These are phyloP conservation scores for Cephus cinctus DNA, from an alignment of 1,140 invertebrate species.

Conservation along the genomic window DNA sequence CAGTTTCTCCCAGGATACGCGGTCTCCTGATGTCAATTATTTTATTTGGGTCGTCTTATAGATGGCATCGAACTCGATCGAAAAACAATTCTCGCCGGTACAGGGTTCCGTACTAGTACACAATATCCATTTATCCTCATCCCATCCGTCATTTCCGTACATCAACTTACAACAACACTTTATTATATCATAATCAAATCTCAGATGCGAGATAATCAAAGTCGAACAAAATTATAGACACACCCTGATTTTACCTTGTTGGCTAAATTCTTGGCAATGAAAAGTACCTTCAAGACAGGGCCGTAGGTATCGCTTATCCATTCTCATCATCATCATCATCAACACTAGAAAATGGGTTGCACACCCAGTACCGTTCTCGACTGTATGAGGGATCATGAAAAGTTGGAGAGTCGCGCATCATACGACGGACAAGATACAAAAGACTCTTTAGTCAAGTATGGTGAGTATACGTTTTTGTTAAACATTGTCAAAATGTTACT, in stretches of 20 bases:
- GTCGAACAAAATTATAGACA: not conserved
- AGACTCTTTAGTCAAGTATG: conserved; percentile 14
- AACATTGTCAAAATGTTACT: not conserved
- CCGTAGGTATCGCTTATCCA: not conserved
- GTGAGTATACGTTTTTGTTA: conserved; percentile 15
- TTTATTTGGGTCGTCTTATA: no score
- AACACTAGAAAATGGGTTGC: conserved; percentile 22
- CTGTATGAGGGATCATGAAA: conserved; percentile 14
- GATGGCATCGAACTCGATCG: no score
- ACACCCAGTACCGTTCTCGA: conserved; percentile 15
- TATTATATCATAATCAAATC: not conserved
- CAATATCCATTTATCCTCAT: no score
- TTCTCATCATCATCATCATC: no score
- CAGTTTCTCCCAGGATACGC: no score
- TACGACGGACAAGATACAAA: conserved; percentile 4
- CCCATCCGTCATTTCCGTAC: no score
- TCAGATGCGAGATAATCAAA: not conserved
- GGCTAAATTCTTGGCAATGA: not conserved
- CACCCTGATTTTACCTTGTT: no score
- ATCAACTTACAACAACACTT: not conserved
- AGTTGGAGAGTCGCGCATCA: conserved; percentile 7
- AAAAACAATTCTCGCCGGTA: no score
- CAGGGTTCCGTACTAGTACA: no score
- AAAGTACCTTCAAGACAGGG: not conserved
- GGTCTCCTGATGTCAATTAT: no score